A percentile compares a stretch with the other conserved stretches of the same genome.
These are phyloP conservation scores for Criorhina ranunculi DNA, from an alignment of 2,888 invertebrate genomes.

Conservation along the genomic window DNA sequence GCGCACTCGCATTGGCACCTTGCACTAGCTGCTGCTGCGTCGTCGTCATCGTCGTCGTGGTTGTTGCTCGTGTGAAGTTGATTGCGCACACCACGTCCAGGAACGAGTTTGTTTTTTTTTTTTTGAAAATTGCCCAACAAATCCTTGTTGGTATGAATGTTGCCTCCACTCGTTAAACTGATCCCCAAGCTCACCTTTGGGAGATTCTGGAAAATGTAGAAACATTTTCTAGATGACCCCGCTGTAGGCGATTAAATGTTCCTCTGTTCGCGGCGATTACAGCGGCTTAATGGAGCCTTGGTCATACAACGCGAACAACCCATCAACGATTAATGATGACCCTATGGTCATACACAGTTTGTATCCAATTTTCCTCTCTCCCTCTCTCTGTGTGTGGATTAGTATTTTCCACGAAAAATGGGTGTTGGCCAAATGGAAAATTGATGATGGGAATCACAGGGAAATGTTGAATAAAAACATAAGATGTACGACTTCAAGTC, in stretches of 20 bases:
- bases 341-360: slow-evolving; percentile 32
- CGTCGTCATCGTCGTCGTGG: slow-evolving; percentile 4
- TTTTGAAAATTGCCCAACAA: slow-evolving; percentile 47
- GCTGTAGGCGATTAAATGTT: slow-evolving; percentile 47
- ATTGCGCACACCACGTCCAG: slow-evolving; percentile 17
- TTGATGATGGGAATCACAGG: slow-evolving; percentile 71
- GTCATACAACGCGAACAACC: slow-evolving; percentile 18
- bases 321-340: slow-evolving; percentile 64
- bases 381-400: neutral
- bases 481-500: neutral
- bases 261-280: too few relatives aligned
- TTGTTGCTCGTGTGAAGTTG: slow-evolving; percentile 39
- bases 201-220: slow-evolving; percentile 49
- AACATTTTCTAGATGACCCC: slow-evolving; percentile 63
- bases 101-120: slow-evolving; percentile 55
- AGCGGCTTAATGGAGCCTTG: neutral
- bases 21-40: slow-evolving; percentile 34
- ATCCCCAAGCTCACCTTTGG: slow-evolving; percentile 51
- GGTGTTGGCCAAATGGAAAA: slow-evolving; percentile 72
- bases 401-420: slow-evolving; percentile 45
- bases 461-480: slow-evolving; percentile 37
- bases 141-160: slow-evolving; percentile 29
- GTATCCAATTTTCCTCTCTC: too few relatives aligned
- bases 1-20: slow-evolving; percentile 56
- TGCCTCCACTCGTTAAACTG: slow-evolving; percentile 39